Percentiles rank a stretch among this genome's conserved stretches.
These are phyloP conservation scores for Hybognathus amarus DNA, from an alignment of 2,797 vertebrate genomes.

Conservation along the genomic window DNA sequence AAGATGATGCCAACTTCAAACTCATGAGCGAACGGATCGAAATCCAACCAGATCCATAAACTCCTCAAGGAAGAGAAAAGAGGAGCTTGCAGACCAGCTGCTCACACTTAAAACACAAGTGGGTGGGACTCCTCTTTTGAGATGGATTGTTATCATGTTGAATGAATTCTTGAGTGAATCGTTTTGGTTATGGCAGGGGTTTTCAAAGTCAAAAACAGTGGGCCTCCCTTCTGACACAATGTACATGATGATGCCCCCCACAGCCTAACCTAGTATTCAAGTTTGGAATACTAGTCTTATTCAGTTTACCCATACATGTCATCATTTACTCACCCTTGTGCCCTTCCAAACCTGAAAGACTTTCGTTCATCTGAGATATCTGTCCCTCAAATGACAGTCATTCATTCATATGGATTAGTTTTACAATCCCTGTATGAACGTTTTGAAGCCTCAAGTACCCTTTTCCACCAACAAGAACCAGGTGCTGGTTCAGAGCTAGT, in stretches of 20 bases:
- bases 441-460: no score
- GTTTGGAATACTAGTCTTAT: neutral
- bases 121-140: conserved; percentile 21
- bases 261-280: neutral
- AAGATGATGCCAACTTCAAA: conserved; percentile 91
- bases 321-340: neutral
- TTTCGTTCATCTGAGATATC: no score
- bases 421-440: no score
- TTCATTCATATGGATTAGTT: no score
- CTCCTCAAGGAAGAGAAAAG: conserved; percentile 90
- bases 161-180: neutral
- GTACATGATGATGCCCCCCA: no score
- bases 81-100: conserved; percentile 86
- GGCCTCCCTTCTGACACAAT: neutral
- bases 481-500: no score
- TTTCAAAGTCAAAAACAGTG: neutral
- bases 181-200: neutral
- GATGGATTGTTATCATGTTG: neutral
- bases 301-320: no score
- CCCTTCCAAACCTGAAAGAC: neutral
- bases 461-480: no score
- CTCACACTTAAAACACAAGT: conserved; percentile 90
- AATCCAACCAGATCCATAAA: conserved; percentile 91
- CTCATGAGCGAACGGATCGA: conserved; percentile 90
- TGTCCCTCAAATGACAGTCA: no score